Evolutionary conservation across 2,113 vertebrate genomes (phyloP).

Genomic region (Bujurquina vittata): DNA sequence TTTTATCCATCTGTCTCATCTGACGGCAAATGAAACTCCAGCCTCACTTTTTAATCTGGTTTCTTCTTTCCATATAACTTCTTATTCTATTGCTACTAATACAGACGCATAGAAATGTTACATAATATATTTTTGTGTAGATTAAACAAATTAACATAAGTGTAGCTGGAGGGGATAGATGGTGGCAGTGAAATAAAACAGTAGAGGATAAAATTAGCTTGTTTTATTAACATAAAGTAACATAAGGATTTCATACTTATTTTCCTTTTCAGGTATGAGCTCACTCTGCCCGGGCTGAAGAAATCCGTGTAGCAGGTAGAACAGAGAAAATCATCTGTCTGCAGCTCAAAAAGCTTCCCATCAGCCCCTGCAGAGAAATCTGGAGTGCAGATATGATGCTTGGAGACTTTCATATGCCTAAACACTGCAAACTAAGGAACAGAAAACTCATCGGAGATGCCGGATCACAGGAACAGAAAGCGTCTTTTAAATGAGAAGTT

Average conservation of each 20-base stretch:
- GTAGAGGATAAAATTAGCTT: neutral
- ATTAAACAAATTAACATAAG: neutral
- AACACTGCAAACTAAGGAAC: neutral
- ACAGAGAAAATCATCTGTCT: neutral
- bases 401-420: fast-evolving
- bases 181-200: neutral
- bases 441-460: too few species aligned
- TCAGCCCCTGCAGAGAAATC: neutral
- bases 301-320: conserved; percentile 30
- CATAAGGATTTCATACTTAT: neutral
- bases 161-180: neutral
- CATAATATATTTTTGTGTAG: neutral
- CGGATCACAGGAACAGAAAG: neutral
- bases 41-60: neutral
- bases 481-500: neutral
- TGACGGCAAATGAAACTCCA: too few species aligned
- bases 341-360: neutral
- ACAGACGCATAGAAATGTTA: neutral
- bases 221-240: neutral
- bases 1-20: too few species aligned
- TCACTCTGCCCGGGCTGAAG: conserved; percentile 76
- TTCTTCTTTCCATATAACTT: fast-evolving
- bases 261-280: conserved; percentile 72
- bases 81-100: neutral
- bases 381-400: too few species aligned